These are phyloP conservation scores for Choloepus didactylus DNA, from an alignment of 2,797 vertebrate genomes.

Conservation along the genomic window DNA sequence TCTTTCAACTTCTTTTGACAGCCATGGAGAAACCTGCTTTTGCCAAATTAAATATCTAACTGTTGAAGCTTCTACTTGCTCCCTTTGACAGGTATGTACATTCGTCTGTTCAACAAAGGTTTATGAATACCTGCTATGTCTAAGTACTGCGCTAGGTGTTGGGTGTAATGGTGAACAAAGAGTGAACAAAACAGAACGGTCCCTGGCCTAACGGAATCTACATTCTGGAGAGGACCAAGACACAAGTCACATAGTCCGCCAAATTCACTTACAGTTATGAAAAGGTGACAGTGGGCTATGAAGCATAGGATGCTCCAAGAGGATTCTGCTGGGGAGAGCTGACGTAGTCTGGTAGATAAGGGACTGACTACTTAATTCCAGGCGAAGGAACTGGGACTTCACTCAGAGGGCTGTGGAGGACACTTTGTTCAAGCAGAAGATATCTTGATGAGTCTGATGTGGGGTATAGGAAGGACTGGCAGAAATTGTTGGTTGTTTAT, in stretches of 20 bases:
- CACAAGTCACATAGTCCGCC: neutral
- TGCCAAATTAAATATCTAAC: conserved; percentile 68
- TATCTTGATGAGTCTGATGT: neutral
- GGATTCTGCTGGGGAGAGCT: neutral
- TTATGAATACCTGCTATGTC: neutral
- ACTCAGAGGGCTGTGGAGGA: neutral
- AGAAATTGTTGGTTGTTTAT: neutral
- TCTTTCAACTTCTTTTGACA: conserved; percentile 82
- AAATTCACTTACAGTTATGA: neutral
- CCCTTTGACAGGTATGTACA: neutral
- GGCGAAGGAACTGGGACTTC: neutral
- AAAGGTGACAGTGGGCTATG: neutral
- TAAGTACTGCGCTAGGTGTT: neutral
- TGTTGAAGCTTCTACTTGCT: neutral
- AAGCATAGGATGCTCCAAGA: neutral
- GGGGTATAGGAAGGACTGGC: neutral
- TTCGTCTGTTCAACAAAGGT: conserved; percentile 20
- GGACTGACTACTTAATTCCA: neutral
- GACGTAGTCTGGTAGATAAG: neutral
- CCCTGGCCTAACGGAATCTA: neutral
- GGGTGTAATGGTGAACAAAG: neutral
- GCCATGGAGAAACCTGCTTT: conserved; percentile 76
- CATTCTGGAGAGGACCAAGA: neutral
- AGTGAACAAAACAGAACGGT: neutral
- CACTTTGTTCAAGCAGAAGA: conserved; percentile 5